These are phyloP conservation scores for Notarius quadriscutis DNA, from an alignment of 2,113 vertebrate genomes.

Conservation along the genomic window DNA sequence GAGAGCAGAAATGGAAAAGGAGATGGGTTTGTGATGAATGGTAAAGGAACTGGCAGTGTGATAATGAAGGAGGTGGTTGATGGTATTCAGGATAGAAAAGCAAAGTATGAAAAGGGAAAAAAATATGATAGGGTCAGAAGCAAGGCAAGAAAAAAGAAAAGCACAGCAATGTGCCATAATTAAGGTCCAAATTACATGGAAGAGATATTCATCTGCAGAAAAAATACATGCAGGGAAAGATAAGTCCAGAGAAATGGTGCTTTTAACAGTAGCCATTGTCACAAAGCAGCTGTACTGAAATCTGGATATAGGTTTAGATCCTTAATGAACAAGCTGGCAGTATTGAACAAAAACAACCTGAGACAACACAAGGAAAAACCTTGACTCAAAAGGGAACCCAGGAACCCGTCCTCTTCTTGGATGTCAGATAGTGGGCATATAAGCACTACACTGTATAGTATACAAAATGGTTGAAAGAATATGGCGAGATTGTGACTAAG, in stretches of 20 bases:
- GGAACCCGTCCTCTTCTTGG: no score
- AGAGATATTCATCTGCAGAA: background rate
- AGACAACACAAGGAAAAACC: background rate
- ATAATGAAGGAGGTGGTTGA: background rate
- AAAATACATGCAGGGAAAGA: background rate
- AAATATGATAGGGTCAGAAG: background rate
- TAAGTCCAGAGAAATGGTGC: background rate
- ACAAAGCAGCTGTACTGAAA: no score
- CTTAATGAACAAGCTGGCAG: no score
- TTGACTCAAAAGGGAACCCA: background rate
- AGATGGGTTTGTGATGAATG: slow-evolving; percentile 1
- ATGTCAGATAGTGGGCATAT: background rate
- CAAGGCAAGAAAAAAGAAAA: background rate
- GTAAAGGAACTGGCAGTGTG: background rate
- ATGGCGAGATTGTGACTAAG: no score
- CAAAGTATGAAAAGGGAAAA: background rate
- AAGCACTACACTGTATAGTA: background rate
- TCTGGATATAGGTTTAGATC: no score
- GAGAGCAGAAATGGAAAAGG: background rate
- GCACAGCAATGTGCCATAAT: background rate
- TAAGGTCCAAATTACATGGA: background rate
- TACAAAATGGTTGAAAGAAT: background rate
- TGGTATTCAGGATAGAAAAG: background rate
- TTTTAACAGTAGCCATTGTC: no score
- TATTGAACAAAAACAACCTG: background rate